Evolutionary conservation across 2,113 vertebrate genomes (phyloP), one percentile per base, ranked within the genome.

Genomic region (Osmerus eperlanus): DNA sequence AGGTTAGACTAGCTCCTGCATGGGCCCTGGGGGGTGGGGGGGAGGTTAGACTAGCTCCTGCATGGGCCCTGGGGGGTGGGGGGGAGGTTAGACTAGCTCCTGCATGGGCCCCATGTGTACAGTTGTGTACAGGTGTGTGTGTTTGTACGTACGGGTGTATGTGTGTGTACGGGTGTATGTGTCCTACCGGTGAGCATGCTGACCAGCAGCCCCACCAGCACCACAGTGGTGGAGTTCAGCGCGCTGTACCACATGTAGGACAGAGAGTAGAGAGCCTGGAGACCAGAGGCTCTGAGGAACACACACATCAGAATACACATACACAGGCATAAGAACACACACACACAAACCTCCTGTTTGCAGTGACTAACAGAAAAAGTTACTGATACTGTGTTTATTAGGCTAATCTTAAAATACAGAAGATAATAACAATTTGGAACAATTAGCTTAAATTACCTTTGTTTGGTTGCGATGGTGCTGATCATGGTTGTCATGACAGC

Each of bases 161-260:
- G 63, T 5, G 36, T 23, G n/a, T 51, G 16, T 14, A 25, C 14
- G 32, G 18, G 55, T 29, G 55, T 54, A 60, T 32, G 16, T n/a
- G 13, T 23, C 70, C 80, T 76, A 98, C 97, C 96, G 0, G 95
- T 98, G 52, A 99, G 83, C 18, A 97, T 75, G 81, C 97, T 98
- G 92, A 98, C 93, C 21, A 95, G 51, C 52, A 98, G 90, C 36
- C 97, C 97, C 71, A 99, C 95, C 59, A 96, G 71, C 47, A 99
- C 92, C 79, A 98, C 96, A 0, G 94, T 95, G 77, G 94, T 86
- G 3, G 97, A 98, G 84, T 97, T 98, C 89, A 98, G 95, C 67
- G 95, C 97, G 0, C 96, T 97, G 89, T 99, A 99, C 97, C 97
- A 99, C 89, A 99, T 89, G 82, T 99, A 99, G 2, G 97, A 99